A percentile compares a stretch with the other conserved stretches of the same genome.
Evolutionary conservation across 1,140 invertebrate species (phyloP).

Genomic region (Cydia strobilella): DNA sequence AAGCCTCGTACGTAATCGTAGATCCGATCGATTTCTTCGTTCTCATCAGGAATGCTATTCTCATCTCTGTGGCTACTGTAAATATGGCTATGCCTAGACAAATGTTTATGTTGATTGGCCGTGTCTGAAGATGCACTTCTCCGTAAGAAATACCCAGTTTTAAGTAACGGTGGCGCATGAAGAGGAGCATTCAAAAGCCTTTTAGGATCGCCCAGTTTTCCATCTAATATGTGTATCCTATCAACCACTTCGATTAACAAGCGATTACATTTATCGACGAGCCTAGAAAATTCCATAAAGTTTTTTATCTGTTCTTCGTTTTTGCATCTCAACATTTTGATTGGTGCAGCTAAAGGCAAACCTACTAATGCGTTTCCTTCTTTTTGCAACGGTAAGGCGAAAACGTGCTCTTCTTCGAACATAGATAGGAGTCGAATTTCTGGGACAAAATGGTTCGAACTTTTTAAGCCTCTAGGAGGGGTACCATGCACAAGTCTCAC

Average conservation of each 20-base stretch:
- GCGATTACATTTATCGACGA: slow-evolving; percentile 89
- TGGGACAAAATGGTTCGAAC: slow-evolving; percentile 89
- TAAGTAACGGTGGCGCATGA: slow-evolving; percentile 77
- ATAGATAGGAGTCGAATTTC: slow-evolving; percentile 91
- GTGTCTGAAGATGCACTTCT: slow-evolving; percentile 88
- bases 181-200: slow-evolving; percentile 77
- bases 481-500: slow-evolving; percentile 94
- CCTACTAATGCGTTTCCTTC: slow-evolving; percentile 89
- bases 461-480: slow-evolving; percentile 89
- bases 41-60: slow-evolving; percentile 86
- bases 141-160: slow-evolving; percentile 83
- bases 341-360: slow-evolving; percentile 90
- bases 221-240: slow-evolving; percentile 89
- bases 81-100: slow-evolving; percentile 74
- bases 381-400: slow-evolving; percentile 90
- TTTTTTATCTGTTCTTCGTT: slow-evolving; percentile 91
- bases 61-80: slow-evolving; percentile 78
- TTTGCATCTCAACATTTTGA: slow-evolving; percentile 91
- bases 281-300: slow-evolving; percentile 89
- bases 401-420: slow-evolving; percentile 92
- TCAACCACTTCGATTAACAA: slow-evolving; percentile 91
- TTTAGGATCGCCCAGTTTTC: slow-evolving; percentile 86
- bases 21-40: slow-evolving; percentile 98
- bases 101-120: slow-evolving; percentile 81
- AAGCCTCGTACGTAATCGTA: slow-evolving; percentile 97